Conservation (phyloP, 2,797 vertebrate genomes). For the Craterocephalus amniculus region DNA sequence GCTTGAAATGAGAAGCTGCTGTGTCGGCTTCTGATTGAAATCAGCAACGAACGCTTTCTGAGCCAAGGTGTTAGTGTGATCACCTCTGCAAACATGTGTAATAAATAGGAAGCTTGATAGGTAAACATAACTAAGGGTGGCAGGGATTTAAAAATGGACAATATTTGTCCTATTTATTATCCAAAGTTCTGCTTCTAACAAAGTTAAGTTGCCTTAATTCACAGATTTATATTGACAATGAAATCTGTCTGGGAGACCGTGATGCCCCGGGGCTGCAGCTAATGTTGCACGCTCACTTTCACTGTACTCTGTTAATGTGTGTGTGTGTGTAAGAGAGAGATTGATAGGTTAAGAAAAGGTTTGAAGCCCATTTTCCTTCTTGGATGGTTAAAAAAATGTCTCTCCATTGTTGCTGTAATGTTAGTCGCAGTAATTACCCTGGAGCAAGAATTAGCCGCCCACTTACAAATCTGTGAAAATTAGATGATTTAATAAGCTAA, state of each 20-base stretch:
- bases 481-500: conserved; percentile 33
- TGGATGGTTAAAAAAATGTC: background rate
- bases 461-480: background rate
- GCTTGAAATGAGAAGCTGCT: background rate
- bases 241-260: conserved; percentile 2
- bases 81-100: background rate
- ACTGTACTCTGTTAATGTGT: conserved; percentile 16
- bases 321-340: conserved; percentile 3
- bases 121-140: background rate
- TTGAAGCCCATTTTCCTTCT: background rate
- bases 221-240: conserved; percentile 23
- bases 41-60: background rate
- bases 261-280: background rate
- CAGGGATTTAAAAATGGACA: background rate
- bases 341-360: background rate
- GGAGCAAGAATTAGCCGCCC: conserved; percentile 35
- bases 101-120: conserved; percentile 21
- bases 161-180: conserved; percentile 10
- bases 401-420: conserved; percentile 24
- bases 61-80: background rate
- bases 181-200: conserved; percentile 28
- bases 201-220: conserved; percentile 61
- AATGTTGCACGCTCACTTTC: conserved; percentile 17
- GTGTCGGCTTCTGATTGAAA: background rate
- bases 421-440: conserved; percentile 33